Conservation (phyloP, 2,888 invertebrate genomes). For the Drosophila conformis region DNA sequence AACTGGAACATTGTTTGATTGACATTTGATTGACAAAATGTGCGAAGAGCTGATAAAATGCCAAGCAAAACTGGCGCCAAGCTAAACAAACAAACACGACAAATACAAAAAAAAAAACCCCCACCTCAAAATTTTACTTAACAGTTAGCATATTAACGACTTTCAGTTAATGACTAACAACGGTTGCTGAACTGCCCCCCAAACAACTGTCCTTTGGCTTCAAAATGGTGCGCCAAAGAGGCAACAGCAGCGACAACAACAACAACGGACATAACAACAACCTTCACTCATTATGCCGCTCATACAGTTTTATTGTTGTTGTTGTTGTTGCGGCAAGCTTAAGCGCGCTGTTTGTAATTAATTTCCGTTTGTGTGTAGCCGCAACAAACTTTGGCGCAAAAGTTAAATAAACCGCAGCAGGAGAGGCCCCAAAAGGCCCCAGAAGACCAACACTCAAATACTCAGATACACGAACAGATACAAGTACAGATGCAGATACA, state of each 20-base stretch:
- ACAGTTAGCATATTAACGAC: slow-evolving; percentile 61
- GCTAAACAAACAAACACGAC: slow-evolving; percentile 18
- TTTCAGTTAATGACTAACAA: slow-evolving; percentile 55
- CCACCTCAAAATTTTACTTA: slow-evolving; percentile 52
- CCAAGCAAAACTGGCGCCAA: slow-evolving; percentile 57
- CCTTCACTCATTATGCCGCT: slow-evolving; percentile 67
- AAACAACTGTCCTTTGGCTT: slow-evolving; percentile 38
- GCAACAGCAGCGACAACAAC: slow-evolving; percentile 4
- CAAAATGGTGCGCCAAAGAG: slow-evolving; percentile 27
- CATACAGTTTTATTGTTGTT: slow-evolving; percentile 52
- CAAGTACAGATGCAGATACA: slow-evolving; percentile 16
- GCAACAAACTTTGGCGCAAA: slow-evolving; percentile 65
- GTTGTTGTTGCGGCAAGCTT: slow-evolving; percentile 57
- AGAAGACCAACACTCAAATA: slow-evolving; percentile 9
- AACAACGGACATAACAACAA: slow-evolving; percentile 37
- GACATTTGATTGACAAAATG: slow-evolving; percentile 75
- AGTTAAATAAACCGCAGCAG: slow-evolving; percentile 70
- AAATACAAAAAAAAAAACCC: slow-evolving; percentile 40
- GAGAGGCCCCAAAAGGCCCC: slow-evolving; percentile 34
- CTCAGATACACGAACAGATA: slow-evolving; percentile 16
- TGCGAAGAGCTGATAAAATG: slow-evolving; percentile 50
- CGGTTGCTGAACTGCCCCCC: slow-evolving; percentile 25
- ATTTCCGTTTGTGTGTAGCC: slow-evolving; percentile 77
- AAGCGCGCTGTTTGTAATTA: slow-evolving; percentile 77
- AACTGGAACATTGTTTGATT: slow-evolving; percentile 72